Conservation (phyloP, 2,888 invertebrate genomes). For the Platynereis dumerilii region DNA sequence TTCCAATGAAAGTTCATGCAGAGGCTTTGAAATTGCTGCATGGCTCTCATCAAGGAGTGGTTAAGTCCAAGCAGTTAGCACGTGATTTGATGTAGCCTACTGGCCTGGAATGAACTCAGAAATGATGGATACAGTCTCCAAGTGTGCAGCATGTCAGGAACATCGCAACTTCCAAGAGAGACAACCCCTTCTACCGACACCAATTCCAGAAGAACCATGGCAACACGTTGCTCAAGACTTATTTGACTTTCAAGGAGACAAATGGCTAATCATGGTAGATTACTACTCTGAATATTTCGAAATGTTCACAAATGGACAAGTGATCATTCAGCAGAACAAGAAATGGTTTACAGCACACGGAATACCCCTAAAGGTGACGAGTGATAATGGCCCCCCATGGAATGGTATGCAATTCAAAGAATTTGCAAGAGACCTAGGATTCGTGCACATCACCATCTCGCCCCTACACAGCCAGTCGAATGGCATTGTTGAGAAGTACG, state of each 20-base stretch:
- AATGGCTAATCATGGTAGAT: constrained; percentile 25
- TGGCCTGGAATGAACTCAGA: constrained; percentile 7
- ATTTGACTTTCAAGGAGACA: constrained; percentile 24
- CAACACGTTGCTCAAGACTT: constrained; percentile 25
- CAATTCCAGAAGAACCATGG: constrained; percentile 23
- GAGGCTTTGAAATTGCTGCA: constrained; percentile 21
- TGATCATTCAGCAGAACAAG: constrained; percentile 23
- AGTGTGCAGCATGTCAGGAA: constrained; percentile 6
- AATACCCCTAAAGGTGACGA: constrained; percentile 18
- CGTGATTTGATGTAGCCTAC: constrained; percentile 12
- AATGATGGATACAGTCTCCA: constrained; percentile 20
- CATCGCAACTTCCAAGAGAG: constrained; percentile 9
- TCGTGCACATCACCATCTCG: constrained; percentile 17
- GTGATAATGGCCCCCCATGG: constrained; percentile 31
- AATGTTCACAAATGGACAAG: constrained; percentile 5
- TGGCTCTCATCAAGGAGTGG: constrained; percentile 22
- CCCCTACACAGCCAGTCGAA: constrained; percentile 26
- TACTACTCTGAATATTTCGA: constrained; percentile 31
- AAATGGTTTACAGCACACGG: constrained; percentile 28
- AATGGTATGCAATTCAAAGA: constrained; percentile 21
- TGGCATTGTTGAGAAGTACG: constrained; percentile 29
- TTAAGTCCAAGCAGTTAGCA: constrained; percentile 26
- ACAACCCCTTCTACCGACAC: constrained; percentile 10
- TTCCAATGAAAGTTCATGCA: constrained; percentile 13
- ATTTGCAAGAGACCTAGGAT: constrained; percentile 21